Conservation (phyloP, 2,888 invertebrate species). For the Rotaria sp. region DNA sequence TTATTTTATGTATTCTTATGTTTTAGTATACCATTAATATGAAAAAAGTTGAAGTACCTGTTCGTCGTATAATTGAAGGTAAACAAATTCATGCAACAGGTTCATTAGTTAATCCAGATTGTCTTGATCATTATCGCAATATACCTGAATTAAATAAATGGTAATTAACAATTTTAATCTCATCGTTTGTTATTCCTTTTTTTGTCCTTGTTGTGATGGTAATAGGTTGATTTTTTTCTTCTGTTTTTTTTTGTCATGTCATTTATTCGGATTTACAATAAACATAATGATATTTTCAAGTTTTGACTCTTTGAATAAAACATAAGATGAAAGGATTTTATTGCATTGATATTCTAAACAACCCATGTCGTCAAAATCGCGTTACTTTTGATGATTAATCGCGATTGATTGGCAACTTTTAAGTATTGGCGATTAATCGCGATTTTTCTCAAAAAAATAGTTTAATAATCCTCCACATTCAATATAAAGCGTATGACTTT, state of each 20-base stretch:
- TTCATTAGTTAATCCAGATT: slow-evolving; percentile 36
- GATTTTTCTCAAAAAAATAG: too few species aligned
- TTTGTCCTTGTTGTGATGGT: not conserved
- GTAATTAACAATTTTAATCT: slow-evolving; percentile 9
- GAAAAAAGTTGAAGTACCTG: slow-evolving; percentile 62
- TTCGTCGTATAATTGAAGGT: slow-evolving; percentile 47
- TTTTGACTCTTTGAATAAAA: not conserved
- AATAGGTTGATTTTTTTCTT: not conserved
- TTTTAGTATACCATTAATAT: slow-evolving; percentile 61
- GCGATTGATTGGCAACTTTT: too few species aligned
- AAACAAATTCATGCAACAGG: slow-evolving; percentile 32
- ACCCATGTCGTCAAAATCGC: too few species aligned
- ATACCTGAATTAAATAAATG: slow-evolving; percentile 33
- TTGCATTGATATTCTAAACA: too few species aligned
- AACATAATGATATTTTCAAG: not conserved
- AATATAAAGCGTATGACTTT: too few species aligned
- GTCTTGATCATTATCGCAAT: slow-evolving; percentile 36
- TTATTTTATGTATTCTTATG: slow-evolving; percentile 21
- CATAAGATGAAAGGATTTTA: too few species aligned
- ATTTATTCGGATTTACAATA: not conserved
- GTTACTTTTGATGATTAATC: too few species aligned
- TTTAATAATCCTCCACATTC: too few species aligned
- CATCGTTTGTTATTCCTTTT: not conserved
- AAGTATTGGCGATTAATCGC: too few species aligned
- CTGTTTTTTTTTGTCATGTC: not conserved